Conservation (phyloP, 2,888 invertebrate genomes). For the Ophion ventricosus region DNA sequence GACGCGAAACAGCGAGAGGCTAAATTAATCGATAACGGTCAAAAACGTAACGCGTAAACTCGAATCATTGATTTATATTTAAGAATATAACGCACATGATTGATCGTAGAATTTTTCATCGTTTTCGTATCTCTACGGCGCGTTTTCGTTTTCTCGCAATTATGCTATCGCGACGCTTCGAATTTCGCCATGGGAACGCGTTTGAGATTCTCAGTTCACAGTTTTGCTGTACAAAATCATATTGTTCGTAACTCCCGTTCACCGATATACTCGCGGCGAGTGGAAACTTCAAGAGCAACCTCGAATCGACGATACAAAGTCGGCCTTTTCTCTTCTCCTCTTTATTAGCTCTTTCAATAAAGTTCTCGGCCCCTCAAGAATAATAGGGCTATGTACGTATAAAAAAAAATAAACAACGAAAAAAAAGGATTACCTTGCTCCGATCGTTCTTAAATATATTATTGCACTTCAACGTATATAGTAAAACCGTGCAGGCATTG, state of each 20-base stretch:
- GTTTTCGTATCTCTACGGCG: not conserved
- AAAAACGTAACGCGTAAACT: not conserved
- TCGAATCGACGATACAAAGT: conserved; percentile 34
- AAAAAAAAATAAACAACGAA: not conserved
- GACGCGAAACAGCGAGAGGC: conserved; percentile 4
- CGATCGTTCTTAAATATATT: conserved; percentile 25
- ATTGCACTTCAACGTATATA: conserved; percentile 28
- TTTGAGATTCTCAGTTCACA: conserved; percentile 17
- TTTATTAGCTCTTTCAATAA: not conserved
- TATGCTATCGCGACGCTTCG: not conserved
- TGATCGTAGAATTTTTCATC: conserved; percentile 1
- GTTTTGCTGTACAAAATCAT: conserved; percentile 24
- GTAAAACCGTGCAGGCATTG: conserved; percentile 9
- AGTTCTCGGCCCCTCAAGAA: not conserved
- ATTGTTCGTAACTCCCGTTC: conserved; percentile 11
- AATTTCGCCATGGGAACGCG: not conserved
- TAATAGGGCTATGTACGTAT: not conserved
- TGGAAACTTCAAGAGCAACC: conserved; percentile 9
- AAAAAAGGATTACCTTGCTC: conserved; percentile 5
- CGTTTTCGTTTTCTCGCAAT: not conserved
- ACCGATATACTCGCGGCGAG: not conserved
- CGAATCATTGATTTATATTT: not conserved
- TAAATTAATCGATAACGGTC: conserved; percentile 13
- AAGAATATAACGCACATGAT: conserved; percentile 9
- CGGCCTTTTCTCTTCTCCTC: not conserved